These are phyloP conservation scores for Nephrotoma guestfalica DNA, from an alignment of 2,888 invertebrate species.

Conservation along the genomic window DNA sequence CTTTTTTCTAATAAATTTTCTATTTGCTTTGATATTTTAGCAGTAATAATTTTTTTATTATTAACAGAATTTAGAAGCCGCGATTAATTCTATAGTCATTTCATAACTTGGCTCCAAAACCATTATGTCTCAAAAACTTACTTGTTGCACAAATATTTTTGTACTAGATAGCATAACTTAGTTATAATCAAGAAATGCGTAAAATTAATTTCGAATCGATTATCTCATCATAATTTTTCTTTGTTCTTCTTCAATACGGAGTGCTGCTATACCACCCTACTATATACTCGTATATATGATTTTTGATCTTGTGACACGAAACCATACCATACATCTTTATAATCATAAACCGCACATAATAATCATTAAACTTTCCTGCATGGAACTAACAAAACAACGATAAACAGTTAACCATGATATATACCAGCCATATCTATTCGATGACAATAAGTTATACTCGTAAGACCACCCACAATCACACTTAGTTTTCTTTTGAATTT, in stretches of 20 bases:
- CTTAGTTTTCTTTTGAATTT: not conserved
- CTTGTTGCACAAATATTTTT: too few relatives aligned
- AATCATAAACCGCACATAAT: not conserved
- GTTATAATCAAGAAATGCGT: not conserved
- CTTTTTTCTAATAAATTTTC: too few relatives aligned
- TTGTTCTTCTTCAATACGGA: not conserved
- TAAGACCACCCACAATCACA: not conserved
- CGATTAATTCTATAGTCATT: too few relatives aligned
- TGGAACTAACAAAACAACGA: not conserved
- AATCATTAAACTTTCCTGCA: not conserved
- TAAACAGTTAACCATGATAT: not conserved
- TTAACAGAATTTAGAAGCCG: too few relatives aligned
- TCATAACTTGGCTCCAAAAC: too few relatives aligned
- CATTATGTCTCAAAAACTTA: too few relatives aligned
- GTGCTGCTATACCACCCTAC: not conserved
- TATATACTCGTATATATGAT: not conserved
- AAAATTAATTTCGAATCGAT: not conserved
- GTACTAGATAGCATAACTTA: too few relatives aligned
- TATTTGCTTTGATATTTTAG: too few relatives aligned
- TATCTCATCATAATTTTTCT: not conserved
- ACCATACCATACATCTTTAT: not conserved
- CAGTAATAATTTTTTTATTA: too few relatives aligned
- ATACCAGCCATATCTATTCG: not conserved
- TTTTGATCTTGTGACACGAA: not conserved
- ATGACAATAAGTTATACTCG: not conserved